Conservation (phyloP, 2,797 vertebrate genomes). For the Tolypeutes matacus region DNA sequence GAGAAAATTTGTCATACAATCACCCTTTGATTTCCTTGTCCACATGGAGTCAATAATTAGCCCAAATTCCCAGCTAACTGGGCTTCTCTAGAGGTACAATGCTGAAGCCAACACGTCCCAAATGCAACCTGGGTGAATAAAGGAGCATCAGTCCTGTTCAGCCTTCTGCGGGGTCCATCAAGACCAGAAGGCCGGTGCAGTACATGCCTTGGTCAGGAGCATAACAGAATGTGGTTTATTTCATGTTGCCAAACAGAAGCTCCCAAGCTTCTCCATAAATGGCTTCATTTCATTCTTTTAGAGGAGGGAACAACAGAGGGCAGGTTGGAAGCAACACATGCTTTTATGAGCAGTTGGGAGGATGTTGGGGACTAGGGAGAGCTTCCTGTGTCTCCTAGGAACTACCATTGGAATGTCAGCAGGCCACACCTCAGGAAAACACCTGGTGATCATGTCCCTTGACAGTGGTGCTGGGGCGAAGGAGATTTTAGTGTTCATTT, state of each 20-base stretch:
- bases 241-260: slow-evolving; percentile 56
- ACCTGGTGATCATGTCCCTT: not conserved
- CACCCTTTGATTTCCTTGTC: slow-evolving; percentile 79
- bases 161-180: not conserved
- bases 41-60: slow-evolving; percentile 48
- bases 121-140: not conserved
- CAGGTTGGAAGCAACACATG: slow-evolving; percentile 18
- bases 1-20: slow-evolving; percentile 72
- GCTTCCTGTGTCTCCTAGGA: slow-evolving; percentile 42
- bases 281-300: slow-evolving; percentile 45
- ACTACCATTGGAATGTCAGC: not conserved
- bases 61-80: slow-evolving; percentile 33
- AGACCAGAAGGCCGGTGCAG: not conserved
- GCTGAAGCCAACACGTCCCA: slow-evolving; percentile 41
- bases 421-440: not conserved
- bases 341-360: slow-evolving; percentile 51
- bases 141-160: not conserved
- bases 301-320: not conserved
- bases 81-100: not conserved
- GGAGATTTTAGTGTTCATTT: slow-evolving; percentile 12
- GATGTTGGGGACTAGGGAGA: not conserved
- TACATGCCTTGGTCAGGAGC: not conserved
- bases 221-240: slow-evolving; percentile 6
- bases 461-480: not conserved
- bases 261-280: not conserved